Base-by-base conservation (phyloP, 2,888 invertebrate species). In the Caenorhabditis doughertyi region DNA sequence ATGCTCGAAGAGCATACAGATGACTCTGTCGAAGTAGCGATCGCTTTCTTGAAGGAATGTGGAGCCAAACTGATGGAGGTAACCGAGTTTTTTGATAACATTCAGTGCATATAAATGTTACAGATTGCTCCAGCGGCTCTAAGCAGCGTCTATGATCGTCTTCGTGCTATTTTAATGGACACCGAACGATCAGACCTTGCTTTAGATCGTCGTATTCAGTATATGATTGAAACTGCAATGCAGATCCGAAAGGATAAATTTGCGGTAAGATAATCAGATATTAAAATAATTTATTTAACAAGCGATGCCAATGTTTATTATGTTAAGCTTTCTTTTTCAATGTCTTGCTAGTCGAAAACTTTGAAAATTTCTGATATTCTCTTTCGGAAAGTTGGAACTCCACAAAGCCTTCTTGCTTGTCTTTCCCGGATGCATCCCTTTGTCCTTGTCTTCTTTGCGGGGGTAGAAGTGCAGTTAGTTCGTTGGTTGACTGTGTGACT, bases 1-100 rank as follows among this genome's bases (percentile, higher is more conserved):
- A 93, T 99, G 13, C 95, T 99, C 44, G 97, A 98, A 92, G 95
- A 95, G 18, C 97, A 98, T 0, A 97, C 98, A 0, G 97, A 98
- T 93, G 98, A 98, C 93, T 97, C 97, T 0, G 96, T 99, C 0
- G 99, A 99, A 93, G 96, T 99, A 1, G 95, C 97, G 0, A 96
- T 99, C 85, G 95, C 97, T 1, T 97, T 99, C 92, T 93, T 99
- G 11, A 98, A 98, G 92, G 98, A 99, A 92, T 96, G 96, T 92
- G 99, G 99, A 0, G 96, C 96, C 93, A 97, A 97, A 92, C 93
- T 99, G 60, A 95, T 95, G 0, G 96, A 98, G 92, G 95, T 96
- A 95, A n/a, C n/a, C n/a, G n/a, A n/a, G n/a, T n/a, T n/a, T n/a
- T n/a, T n/a, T n/a, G n/a, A n/a, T n/a, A n/a, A n/a, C n/a, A n/a